Base-by-base conservation (phyloP, 2,113 vertebrate species). In the Marmota flaviventris region DNA sequence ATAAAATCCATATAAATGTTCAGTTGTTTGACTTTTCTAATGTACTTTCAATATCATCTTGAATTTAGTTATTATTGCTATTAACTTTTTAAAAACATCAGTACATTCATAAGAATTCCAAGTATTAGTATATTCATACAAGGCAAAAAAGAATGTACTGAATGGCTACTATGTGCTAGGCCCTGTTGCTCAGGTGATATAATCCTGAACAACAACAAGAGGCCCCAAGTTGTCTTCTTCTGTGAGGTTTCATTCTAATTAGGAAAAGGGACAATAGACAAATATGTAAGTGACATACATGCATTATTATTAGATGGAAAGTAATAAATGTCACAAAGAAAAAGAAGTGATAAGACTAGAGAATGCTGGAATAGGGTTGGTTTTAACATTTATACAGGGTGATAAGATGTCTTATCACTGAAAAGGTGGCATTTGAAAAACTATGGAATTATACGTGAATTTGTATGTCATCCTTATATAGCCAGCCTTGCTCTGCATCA, bases 61-160 rank as follows among this genome's bases (percentile, higher is more conserved):
- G 45, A 92, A 85, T 25, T 95, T 72, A 82, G 34, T 83, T 94
- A 89, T 63, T 51, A 94, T 63, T 92, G 27, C 69, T 77, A 70
- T 90, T 85, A 88, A 83, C 24, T 78, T 84, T 92, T 92, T 72
- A 51, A 92, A 77, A 79, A 65, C 22, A 89, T 63, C 45, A 85
- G 89, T 69, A 25, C 14, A 94, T n/a, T 94, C 67, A 96, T 12
- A 78, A 79, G 8, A 27, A 61, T 61, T 61, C 58, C 25, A 61
- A 61, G 58, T 61, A 61, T 25, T 61, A 61, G 58, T 61, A 61
- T 11, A 84, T 65, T 93, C 51, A 85, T 63, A 11, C 25, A 94
- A 24, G 29, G 45, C 45, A 53, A 76, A 69, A 86, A 76, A 82
- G 51, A 61, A 69, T 56, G 79, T 93, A 90, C 67, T 56, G 34